Evolutionary conservation across 2,797 vertebrate genomes (phyloP), one percentile per base, ranked within the genome.

Genomic region (Neosilurus mollespiculum): DNA sequence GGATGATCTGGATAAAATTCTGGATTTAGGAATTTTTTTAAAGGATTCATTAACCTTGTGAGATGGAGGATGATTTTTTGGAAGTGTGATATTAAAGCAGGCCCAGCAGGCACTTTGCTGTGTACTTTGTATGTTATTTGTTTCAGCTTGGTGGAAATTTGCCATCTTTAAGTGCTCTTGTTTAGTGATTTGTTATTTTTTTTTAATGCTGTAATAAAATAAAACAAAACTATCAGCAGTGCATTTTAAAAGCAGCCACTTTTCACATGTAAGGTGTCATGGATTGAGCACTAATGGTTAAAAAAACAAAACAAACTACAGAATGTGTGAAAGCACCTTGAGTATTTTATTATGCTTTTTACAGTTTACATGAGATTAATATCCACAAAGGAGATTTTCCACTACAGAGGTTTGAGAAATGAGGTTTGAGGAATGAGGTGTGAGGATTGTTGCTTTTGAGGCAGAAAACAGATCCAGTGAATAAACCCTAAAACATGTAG

Each of bases 401-500:
- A 59, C 54, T 12, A 12, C 34, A 59, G 1, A 37, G 10, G 11
- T 77, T n/a, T 61, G 4, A 53, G 22, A 53, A 9, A 12, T 0
- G 30, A 24, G 34, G 24, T 11, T 76, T 59, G n/a, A n/a, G n/a
- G n/a, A n/a, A n/a, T n/a, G n/a, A n/a, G n/a, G n/a, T n/a, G n/a
- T n/a, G n/a, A n/a, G n/a, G n/a, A n/a, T n/a, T 43, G 37, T 6
- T 43, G 37, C 37, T 43, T 80, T 89, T 56, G 59, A 66, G 77
- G 59, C 77, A 73, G 58, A 87, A 58, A 81, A 26, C 15, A 84
- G 53, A 87, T 37, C 84, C 84, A 72, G 83, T 54, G 67, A 69
- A 86, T 89, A 84, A 87, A 89, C 26, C 76, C 61, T 70, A 64
- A 81, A 86, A 83, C 61, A 65, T 43, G 37, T 43, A 76, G 64